Conservation (phyloP, 2,888 invertebrate genomes). For the Empis livida region DNA sequence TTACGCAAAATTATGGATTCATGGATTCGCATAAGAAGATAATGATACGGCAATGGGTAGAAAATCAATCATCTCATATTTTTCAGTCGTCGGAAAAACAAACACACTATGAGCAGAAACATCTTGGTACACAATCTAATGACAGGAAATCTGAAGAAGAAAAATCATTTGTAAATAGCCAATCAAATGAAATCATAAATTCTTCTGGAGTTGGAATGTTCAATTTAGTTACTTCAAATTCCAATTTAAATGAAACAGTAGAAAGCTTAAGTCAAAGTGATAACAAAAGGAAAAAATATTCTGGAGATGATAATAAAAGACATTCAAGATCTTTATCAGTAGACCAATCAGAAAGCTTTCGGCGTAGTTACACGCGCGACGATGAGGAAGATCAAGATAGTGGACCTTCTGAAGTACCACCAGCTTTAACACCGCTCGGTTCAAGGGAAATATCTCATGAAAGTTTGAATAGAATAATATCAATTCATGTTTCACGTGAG, state of each 20-base stretch:
- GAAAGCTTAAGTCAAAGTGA: neutral
- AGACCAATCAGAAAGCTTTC: neutral
- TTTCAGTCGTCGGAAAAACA: conserved; percentile 35
- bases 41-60: conserved; percentile 89
- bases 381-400: conserved; percentile 67
- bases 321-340: neutral
- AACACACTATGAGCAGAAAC: conserved; percentile 32
- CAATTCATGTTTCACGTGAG: conserved; percentile 46
- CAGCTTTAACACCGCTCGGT: conserved; percentile 64
- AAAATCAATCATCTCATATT: conserved; percentile 76
- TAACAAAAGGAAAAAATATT: neutral
- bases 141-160: conserved; percentile 40
- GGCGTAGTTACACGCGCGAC: conserved; percentile 22
- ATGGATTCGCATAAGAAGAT: conserved; percentile 88
- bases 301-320: neutral
- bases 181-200: conserved; percentile 38
- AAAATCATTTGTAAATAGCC: conserved; percentile 35
- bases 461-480: conserved; percentile 49
- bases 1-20: conserved; percentile 57
- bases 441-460: conserved; percentile 74
- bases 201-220: conserved; percentile 49
- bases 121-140: conserved; percentile 48
- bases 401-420: conserved; percentile 71
- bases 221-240: conserved; percentile 17
- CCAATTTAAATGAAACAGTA: neutral